Evolutionary conservation across 92 coral and sea anemone genomes (phyloP), one percentile per base, ranked within the genome.

Genomic region (Palythoa grandiflora): DNA sequence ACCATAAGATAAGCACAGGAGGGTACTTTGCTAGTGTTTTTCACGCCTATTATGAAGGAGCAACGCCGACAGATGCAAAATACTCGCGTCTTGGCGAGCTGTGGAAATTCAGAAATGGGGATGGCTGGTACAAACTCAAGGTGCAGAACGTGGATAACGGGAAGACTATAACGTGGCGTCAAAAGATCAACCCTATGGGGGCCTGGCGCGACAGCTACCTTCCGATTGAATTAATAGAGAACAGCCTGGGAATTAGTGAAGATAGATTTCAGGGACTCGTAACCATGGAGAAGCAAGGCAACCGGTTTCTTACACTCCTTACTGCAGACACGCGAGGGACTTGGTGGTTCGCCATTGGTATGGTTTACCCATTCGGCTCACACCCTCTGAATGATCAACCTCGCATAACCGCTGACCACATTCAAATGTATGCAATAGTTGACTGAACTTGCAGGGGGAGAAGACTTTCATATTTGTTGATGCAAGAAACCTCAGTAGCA

Each of bases 181-280:
- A 28, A 28, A 28, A 28, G 28, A 28, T 28, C 28, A 28, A 75
- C 36, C 79, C 79, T 11, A 35, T 75, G 53, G 79, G 79, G 9
- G 57, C 15, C 36, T 75, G 79, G 79, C 54, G 57, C n/a, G 60
- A 75, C 14, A 75, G 79, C 35, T 75, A 75, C 19, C 60, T 75
- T 10, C 79, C 79, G 15, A 75, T 75, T 40, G 79, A 75, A n/a
- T 1, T 75, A 0, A 47, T 75, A 9, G 79, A 75, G 79, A 75
- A 75, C 57, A 75, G 79, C 21, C 55, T 75, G 54, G 79, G 79
- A 3, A 75, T 75, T 75, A n/a, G 57, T 20, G 79, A 44, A 75
- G 36, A n/a, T 37, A 44, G 79, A 38, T 75, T 75, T 50, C 79
- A 75, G 8, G 79, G 79, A 38, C 79, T 75, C 36, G 79, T 75